Evolutionary conservation across 1,140 invertebrate genomes (phyloP).

Genomic region (Dermatophagoides farinae): DNA sequence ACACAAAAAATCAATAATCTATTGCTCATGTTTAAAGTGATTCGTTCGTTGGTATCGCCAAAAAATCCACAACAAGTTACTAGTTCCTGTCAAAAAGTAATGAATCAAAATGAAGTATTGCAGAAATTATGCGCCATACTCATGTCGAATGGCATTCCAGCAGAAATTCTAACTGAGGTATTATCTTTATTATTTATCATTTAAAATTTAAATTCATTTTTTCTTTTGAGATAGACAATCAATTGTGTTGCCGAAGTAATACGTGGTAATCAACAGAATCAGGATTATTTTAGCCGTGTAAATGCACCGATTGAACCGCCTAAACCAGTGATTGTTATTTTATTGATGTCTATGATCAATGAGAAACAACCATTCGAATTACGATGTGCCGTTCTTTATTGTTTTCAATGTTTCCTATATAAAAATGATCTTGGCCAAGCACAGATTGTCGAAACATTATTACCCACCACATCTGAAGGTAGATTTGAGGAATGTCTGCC

Average conservation of each 20-base stretch:
- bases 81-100: conserved; percentile 62
- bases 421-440: conserved; percentile 76
- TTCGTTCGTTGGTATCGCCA: conserved; percentile 70
- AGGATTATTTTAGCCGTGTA: conserved; percentile 75
- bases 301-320: conserved; percentile 77
- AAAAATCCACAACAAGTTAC: conserved; percentile 56
- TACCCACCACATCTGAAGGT: conserved; percentile 61
- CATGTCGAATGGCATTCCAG: conserved; percentile 87
- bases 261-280: conserved; percentile 67
- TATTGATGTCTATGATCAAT: conserved; percentile 96
- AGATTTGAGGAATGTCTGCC: conserved; percentile 12
- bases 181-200: neutral
- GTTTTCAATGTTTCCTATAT: conserved; percentile 85
- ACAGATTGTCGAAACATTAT: conserved; percentile 66
- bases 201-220: neutral
- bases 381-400: conserved; percentile 84
- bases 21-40: conserved; percentile 35
- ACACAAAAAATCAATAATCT: conserved; percentile 87
- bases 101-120: conserved; percentile 57
- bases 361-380: conserved; percentile 85
- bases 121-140: conserved; percentile 54
- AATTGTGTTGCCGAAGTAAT: conserved; percentile 86
- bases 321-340: conserved; percentile 69
- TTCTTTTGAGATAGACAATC: conserved; percentile 41
- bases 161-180: conserved; percentile 73